Base-by-base conservation (phyloP, 1,140 invertebrate species). In the Apis florea region DNA sequence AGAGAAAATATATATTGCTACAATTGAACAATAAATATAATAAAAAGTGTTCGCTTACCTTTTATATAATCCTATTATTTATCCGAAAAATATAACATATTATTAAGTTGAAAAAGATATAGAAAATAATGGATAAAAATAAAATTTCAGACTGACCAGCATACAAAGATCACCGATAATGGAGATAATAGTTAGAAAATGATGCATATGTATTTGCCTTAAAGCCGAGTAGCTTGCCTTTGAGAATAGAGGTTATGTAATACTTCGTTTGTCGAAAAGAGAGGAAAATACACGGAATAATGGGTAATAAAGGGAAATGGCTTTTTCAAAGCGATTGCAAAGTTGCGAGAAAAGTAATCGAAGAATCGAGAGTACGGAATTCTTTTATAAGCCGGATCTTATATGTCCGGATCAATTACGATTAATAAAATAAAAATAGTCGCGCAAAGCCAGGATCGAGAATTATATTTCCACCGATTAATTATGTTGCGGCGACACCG, bases 401-500 rank as follows among this genome's bases (percentile, higher is more conserved):
- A 40, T 40, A 56, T 61, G 17, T 49, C 51, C 49, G 26, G 4
- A 13, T 5, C 58, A 19, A 40, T 10, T 49, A n/a, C 47, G 58
- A 73, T 74, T 73, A 56, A 73, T 66, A 80, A 80, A 80, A 80
- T 59, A 74, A 58, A 73, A 79, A 59, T 56, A 51, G 78, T 49
- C 47, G 70, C 59, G 73, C 59, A 69, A 63, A 72, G n/a, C 66
- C 79, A 76, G 81, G 85, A 85, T 87, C 79, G 77, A 71, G 75
- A 83, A 88, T 87, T 88, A 85, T 85, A 85, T 87, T 87, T 88
- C 80, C 68, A 87, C 51, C 86, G 85, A 88, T 88, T 85, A 87
- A 87, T 87, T 88, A 84, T 87, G 77, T 83, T 73, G 86, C 59
- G 64, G 83, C 86, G 79, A 85, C 83, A 87, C 84, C 64, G 74